Evolutionary conservation across 2,888 invertebrate genomes (phyloP), one percentile per base, ranked within the genome.

Genomic region (Zele albiditarsus): DNA sequence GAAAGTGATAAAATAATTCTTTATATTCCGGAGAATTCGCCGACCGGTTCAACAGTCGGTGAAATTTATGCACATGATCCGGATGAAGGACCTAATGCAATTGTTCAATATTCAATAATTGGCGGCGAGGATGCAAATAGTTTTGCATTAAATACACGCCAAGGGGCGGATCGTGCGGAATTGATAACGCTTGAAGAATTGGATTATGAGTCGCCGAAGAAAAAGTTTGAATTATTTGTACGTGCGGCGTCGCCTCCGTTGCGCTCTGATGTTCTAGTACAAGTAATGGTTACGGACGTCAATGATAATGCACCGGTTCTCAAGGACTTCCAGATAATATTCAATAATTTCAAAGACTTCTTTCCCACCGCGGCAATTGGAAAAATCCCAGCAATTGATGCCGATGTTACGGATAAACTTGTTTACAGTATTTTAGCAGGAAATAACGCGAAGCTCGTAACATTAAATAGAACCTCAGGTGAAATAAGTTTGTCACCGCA

Each of bases 1-100:
- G 94, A 96, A 77, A 95, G 95, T 2, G 96, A 97, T 83, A 95
- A 95, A 86, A 94, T 99, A 16, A 93, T 94, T 0, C 92, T 98
- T 53, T 97, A 96, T 87, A 95, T 99, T 4, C 92, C 96, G 0
- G 99, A 99, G 90, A 99, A 99, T 88, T 97, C 97, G n/a, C 98
- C 98, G 0, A 93, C 98, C 0, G 98, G 98, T 0, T 97, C 98
- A 0, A 95, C 96, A 0, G 97, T 99, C 0, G 98, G 98, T 0
- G 95, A 95, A 84, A 94, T 98, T 73, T 93, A 94, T 83, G 96
- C 98, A 0, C 94, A 93, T 82, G 98, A 98, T 90, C 97, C 97
- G 0, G 98, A 98, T 83, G 97, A 97, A 85, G 98, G 97, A 0
- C 92, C 93, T 0, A 97, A 98, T 88, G 97, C 97, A 0, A 93